Evolutionary conservation across 2,113 vertebrate species (phyloP).

Genomic region (Pseudorhombus dupliciocellatus): DNA sequence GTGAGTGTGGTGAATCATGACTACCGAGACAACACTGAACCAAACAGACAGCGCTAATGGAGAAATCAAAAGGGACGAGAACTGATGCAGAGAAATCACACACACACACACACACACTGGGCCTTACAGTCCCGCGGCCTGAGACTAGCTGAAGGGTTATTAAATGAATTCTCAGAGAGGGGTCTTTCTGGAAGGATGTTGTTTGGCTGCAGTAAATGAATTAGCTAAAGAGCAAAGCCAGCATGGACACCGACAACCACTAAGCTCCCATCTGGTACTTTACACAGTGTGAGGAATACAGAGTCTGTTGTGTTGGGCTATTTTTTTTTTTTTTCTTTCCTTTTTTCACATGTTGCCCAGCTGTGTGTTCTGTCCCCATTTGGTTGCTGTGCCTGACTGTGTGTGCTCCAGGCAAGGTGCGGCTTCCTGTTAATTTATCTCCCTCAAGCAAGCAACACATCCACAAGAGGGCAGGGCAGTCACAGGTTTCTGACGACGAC

Average conservation of each 20-base stretch:
- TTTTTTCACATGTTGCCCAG: neutral
- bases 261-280: slow-evolving; percentile 39
- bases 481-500: too few relatives aligned
- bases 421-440: neutral
- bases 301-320: neutral
- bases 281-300: neutral
- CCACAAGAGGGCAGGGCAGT: too few relatives aligned
- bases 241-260: slow-evolving; percentile 28
- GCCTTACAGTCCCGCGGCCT: slow-evolving; percentile 23
- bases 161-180: slow-evolving; percentile 48
- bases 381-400: neutral
- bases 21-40: slow-evolving; percentile 57
- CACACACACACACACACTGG: neutral
- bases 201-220: slow-evolving; percentile 54
- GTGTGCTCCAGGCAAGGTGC: neutral
- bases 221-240: slow-evolving; percentile 43
- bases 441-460: neutral
- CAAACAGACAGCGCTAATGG: slow-evolving; percentile 48
- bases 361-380: neutral
- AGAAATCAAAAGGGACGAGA: slow-evolving; percentile 48
- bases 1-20: slow-evolving; percentile 51
- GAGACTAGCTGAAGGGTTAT: slow-evolving; percentile 26
- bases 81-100: slow-evolving; percentile 26
- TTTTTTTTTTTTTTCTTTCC: neutral
- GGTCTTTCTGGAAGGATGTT: slow-evolving; percentile 39